Base-by-base conservation (phyloP, 2,113 vertebrate species). In the Aplodontia rufa region DNA sequence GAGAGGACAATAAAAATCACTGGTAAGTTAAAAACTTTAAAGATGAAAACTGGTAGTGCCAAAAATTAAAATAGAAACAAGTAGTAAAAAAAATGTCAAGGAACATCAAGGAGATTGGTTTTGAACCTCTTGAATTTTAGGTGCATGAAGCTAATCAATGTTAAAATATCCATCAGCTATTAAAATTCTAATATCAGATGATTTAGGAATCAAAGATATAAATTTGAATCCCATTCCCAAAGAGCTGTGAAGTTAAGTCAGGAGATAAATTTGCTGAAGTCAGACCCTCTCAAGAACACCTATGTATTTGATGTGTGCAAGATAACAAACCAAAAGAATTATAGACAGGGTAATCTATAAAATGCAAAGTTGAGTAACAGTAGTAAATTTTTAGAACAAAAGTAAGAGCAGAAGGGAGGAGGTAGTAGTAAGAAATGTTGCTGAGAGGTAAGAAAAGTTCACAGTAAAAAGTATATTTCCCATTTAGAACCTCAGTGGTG, bases 121-220 rank as follows among this genome's bases (percentile, higher is more conserved):
- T 80, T 90, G 45, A 84, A 60, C 5, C 40, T 69, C 22, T 90
- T 66, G 68, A 80, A 55, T 68, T 91, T 94, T 82, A 94, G 55
- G 22, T 75, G 26, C 51, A 68, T 79, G 8, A 78, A 16, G 20
- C 10, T 83, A 85, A 87, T 82, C 47, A 49, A 91, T 14, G 3
- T 45, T 45, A 55, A 80, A 76, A 45, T n/a, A 1, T 49, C 16
- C 45, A 96, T 6, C 40, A 51, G 5, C 20, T 86, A 4, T 55
- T 94, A 55, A 91, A 42, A 14, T 90, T 95, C 64, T 30, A 64
- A 12, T 92, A 35, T 86, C 68, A 90, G 51, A 68, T 84, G 24
- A 87, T 80, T 80, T 90, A 81, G 19, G n/a, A 64, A 84, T 8
- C 19, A 75, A 11, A 20, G 19, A 58, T 19, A 3, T 12, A 83